Evolutionary conservation across 1,140 invertebrate species (phyloP), one percentile per base, ranked within the genome.

Genomic region (Drosophila kohkoa): DNA sequence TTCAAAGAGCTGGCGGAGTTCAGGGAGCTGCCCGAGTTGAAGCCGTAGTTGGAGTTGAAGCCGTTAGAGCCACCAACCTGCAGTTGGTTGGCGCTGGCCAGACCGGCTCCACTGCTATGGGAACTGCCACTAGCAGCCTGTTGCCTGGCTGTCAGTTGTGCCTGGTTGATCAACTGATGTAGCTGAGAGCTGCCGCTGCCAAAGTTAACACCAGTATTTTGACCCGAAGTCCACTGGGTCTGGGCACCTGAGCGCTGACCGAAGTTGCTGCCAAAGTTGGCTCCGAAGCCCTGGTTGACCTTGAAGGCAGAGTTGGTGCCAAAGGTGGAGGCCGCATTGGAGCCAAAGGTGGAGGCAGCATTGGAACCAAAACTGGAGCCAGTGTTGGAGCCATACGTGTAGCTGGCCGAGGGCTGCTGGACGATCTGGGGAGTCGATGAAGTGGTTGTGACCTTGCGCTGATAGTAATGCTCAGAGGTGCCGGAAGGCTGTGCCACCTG

Each of bases 401-500:
- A 62, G 35, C 71, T 65, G n/a, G 67, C 46, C 5, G 73, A 15
- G 7, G 81, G 83, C 41, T 69, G 75, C 41, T 80, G 70, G 0
- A 86, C 20, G 43, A 90, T 11, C 68, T 87, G 79, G 15, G 72
- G 86, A 1, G 69, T 70, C 3, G 76, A 75, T 5, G 67, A 58
- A 5, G 75, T 83, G 66, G 69, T 86, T 35, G 82, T 85, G 5
- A 92, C 80, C 58, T 72, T 75, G 35, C 77, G 75, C 28, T 85
- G 77, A 49, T 92, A 88, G 51, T 79, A 92, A 5, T 87, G 81
- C 52, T 90, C 77, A 5, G 82, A 83, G 25, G 78, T 85, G 46
- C 79, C 79, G 4, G 67, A 52, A 25, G 87, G 81, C n/a, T 70
- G 58, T 5, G 92, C 64, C 1, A 81, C 46, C 15, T 75, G 78